Conservation (phyloP, 2,888 invertebrate genomes). For the Biston betularia region DNA sequence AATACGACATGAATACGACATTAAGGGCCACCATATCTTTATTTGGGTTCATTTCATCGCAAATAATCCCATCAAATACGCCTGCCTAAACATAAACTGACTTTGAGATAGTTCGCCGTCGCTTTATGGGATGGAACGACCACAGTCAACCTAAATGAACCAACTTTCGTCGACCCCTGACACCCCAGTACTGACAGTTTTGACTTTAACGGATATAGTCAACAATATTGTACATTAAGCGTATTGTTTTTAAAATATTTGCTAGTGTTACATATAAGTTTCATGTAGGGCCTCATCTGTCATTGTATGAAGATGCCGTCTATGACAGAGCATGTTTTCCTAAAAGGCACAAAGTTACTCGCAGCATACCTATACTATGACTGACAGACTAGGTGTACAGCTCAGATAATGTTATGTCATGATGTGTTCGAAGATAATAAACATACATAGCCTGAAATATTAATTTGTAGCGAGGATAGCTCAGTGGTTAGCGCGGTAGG, state of each 20-base stretch:
- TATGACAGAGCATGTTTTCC: too few species aligned
- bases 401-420: too few species aligned
- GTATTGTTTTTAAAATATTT: constrained; percentile 43
- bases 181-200: constrained; percentile 24
- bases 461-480: too few species aligned
- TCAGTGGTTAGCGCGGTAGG: too few species aligned
- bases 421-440: too few species aligned
- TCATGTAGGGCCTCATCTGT: too few species aligned
- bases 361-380: too few species aligned
- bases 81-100: constrained; percentile 15
- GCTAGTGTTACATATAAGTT: constrained; percentile 22
- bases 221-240: neutral
- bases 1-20: neutral
- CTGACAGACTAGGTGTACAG: too few species aligned
- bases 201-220: neutral
- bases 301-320: too few species aligned
- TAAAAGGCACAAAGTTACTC: too few species aligned
- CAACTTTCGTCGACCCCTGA: constrained; percentile 34
- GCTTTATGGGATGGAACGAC: constrained; percentile 18
- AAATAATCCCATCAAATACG: constrained; percentile 19
- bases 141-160: constrained; percentile 19
- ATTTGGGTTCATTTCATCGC: constrained; percentile 8
- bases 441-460: too few species aligned
- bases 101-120: constrained; percentile 12
- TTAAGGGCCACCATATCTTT: constrained; percentile 5